Percentiles rank a stretch among this genome's conserved stretches.
Conservation (phyloP, 1,140 invertebrate genomes). For the Nautilus pompilius region DNA sequence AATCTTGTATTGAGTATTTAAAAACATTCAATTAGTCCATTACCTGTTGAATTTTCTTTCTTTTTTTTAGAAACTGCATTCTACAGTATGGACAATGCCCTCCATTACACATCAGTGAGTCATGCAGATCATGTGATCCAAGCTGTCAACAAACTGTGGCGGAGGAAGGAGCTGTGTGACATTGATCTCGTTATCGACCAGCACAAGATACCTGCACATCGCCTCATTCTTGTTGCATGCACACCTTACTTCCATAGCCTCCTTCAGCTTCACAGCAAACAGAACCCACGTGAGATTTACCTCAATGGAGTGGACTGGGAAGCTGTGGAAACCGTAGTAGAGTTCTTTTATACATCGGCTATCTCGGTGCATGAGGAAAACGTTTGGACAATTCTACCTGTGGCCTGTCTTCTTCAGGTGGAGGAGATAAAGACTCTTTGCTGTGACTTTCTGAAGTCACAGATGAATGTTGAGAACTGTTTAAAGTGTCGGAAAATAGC, state of each 20-base stretch:
- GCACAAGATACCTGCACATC: conserved; percentile 74
- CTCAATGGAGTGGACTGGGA: conserved; percentile 20
- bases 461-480: conserved; percentile 23
- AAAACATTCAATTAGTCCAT: too few species aligned
- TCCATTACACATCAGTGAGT: conserved; percentile 38
- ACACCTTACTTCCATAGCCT: conserved; percentile 71
- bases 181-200: conserved; percentile 75
- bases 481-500: conserved; percentile 20
- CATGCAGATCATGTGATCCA: conserved; percentile 29
- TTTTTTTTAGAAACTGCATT: too few species aligned
- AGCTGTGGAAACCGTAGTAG: conserved; percentile 25
- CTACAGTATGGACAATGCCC: conserved; percentile 26
- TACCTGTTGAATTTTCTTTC: too few species aligned
- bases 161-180: conserved; percentile 77
- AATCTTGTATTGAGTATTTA: too few species aligned
- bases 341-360: conserved; percentile 39
- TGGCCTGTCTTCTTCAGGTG: conserved; percentile 23
- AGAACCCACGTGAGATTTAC: conserved; percentile 12
- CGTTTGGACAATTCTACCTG: conserved; percentile 28
- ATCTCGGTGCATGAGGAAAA: conserved; percentile 29
- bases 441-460: conserved; percentile 24
- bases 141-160: conserved; percentile 58
- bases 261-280: background rate
- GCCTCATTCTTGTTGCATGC: conserved; percentile 72
- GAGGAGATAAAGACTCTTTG: conserved; percentile 29